phyloP scores from a whole-genome alignment of 2,888 invertebrate species.

The Coleophora deauratella region DNA sequence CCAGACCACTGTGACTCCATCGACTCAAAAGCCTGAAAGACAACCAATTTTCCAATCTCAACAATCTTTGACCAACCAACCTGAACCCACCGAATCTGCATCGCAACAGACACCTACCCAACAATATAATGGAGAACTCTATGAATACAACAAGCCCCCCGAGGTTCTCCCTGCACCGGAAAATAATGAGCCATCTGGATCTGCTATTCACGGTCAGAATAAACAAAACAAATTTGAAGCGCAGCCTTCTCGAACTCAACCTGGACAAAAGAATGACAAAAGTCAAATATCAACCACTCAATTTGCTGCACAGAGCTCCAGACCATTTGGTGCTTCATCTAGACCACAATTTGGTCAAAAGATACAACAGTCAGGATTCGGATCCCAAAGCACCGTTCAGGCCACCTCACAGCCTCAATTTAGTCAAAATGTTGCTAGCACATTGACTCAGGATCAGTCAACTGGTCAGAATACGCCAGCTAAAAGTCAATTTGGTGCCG shows the following conservation, averaged over 20 bases:
- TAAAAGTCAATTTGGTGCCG: conserved; percentile 6
- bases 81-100: conserved; percentile 1
- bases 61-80: conserved; percentile 4
- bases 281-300: conserved; percentile 1
- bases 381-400: not conserved
- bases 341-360: conserved; percentile 16
- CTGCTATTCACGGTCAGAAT: conserved; percentile 13
- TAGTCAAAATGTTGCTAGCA: not conserved
- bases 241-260: conserved; percentile 14
- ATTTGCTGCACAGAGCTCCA: conserved; percentile 6
- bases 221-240: conserved; percentile 6
- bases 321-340: conserved; percentile 17
- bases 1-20: conserved; percentile 4
- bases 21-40: conserved; percentile 1
- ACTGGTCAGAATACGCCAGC: no score
- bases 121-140: conserved; percentile 36
- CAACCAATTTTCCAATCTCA: conserved; percentile 5
- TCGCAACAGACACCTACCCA: conserved; percentile 18
- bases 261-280: conserved; percentile 2
- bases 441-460: no score
- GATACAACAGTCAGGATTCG: conserved; percentile 4
- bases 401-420: not conserved
- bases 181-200: conserved; percentile 12
- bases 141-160: conserved; percentile 48
- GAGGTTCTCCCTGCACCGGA: conserved; percentile 26